Conservation (phyloP, 1,140 invertebrate genomes). For the Ceratosolen fusciceps region DNA sequence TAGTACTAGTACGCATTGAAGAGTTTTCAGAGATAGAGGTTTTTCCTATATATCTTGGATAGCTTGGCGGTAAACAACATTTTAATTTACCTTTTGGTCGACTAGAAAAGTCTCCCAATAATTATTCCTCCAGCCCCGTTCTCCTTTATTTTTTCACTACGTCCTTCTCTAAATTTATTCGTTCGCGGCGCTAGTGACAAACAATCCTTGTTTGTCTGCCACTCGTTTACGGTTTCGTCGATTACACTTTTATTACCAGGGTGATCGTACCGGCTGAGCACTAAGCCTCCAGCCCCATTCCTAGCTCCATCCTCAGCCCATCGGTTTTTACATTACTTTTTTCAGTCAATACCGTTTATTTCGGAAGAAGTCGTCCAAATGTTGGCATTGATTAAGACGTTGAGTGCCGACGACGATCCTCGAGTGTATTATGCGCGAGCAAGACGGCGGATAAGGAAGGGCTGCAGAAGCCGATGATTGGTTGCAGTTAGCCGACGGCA, state of each 20-base stretch:
- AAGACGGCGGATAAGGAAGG: neutral
- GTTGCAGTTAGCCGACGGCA: neutral
- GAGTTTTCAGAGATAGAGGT: neutral
- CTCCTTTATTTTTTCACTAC: neutral
- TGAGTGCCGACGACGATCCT: neutral
- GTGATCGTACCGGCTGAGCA: neutral
- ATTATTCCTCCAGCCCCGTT: conserved; percentile 40
- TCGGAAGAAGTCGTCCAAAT: conserved; percentile 25
- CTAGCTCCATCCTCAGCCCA: neutral
- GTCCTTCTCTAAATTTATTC: too few relatives aligned
- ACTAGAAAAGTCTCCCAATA: conserved; percentile 22
- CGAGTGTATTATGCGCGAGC: neutral
- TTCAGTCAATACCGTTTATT: neutral
- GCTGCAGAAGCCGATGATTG: neutral
- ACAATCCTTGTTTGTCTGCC: conserved; percentile 41
- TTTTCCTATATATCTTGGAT: neutral
- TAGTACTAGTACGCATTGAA: too few relatives aligned
- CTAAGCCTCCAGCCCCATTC: too few relatives aligned
- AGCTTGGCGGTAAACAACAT: conserved; percentile 46
- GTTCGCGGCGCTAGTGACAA: too few relatives aligned
- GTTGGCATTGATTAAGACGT: conserved; percentile 49
- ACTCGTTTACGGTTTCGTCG: conserved; percentile 43
- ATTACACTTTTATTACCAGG: conserved; percentile 44
- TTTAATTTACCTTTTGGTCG: conserved; percentile 43
- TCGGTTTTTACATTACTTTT: neutral